Conservation (phyloP, 1,140 invertebrate species). For the Bombus sibiricus region DNA sequence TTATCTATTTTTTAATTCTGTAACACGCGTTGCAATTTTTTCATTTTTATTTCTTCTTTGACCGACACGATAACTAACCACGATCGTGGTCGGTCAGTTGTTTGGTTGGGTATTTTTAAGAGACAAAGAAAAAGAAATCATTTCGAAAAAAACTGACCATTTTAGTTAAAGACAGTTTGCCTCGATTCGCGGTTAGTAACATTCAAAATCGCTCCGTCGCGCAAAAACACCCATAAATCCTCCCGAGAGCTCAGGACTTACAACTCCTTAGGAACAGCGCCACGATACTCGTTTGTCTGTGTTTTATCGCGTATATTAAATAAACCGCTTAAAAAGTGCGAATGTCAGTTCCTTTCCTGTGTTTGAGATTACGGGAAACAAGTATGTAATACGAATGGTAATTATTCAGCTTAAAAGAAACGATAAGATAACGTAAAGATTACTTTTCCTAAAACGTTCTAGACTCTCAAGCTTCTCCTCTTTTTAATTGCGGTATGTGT, state of each 20-base stretch:
- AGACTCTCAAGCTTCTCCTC: not conserved
- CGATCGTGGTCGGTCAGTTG: not conserved
- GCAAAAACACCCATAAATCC: conserved; percentile 31
- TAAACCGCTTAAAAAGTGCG: not conserved
- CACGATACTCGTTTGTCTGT: not conserved
- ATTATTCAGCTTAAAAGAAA: not conserved
- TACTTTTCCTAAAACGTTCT: not conserved
- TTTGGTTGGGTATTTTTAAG: not conserved
- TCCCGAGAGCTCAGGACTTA: conserved; percentile 22
- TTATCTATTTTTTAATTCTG: not conserved
- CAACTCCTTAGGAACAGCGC: not conserved
- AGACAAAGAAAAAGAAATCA: too few relatives aligned
- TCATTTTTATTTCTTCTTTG: not conserved
- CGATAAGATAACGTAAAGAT: not conserved
- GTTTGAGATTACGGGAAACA: not conserved
- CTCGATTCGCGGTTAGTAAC: not conserved
- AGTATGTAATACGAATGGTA: not conserved
- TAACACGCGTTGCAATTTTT: not conserved
- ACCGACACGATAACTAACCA: too few relatives aligned
- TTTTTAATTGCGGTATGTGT: not conserved
- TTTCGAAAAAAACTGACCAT: not conserved
- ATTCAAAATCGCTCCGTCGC: not conserved
- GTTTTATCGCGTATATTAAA: not conserved
- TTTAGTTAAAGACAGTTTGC: conserved; percentile 33
- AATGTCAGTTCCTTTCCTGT: not conserved